phyloP scores from a whole-genome alignment of 2,888 invertebrate genomes.

The Plebejus anna region DNA sequence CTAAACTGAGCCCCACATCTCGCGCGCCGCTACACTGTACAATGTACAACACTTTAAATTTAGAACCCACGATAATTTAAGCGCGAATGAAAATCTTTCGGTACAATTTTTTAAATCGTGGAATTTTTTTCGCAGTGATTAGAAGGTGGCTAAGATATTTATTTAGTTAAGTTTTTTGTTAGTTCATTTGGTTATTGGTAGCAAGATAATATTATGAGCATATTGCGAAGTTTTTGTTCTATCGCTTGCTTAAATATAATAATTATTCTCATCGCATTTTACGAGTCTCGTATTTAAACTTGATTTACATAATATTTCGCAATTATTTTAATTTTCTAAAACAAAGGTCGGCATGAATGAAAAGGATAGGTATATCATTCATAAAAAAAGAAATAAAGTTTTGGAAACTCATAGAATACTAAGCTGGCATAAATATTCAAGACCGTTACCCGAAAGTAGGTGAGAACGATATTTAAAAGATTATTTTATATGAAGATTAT shows the following conservation, averaged over 20 bases:
- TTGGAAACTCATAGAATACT: conserved; percentile 14
- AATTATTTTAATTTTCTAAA: conserved; percentile 16
- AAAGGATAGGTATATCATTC: conserved; percentile 15
- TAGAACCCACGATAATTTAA: conserved; percentile 1
- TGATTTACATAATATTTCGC: conserved; percentile 9
- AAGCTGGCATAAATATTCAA: conserved; percentile 16
- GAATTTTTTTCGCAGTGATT: not conserved
- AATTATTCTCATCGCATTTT: not conserved
- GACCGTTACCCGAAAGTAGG: conserved; percentile 24
- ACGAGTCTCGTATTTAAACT: not conserved
- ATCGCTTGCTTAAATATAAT: not conserved
- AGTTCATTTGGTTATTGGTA: not conserved
- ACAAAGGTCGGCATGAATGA: conserved; percentile 15
- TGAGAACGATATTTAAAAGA: conserved; percentile 18
- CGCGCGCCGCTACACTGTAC: conserved; percentile 49
- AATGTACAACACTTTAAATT: conserved; percentile 43
- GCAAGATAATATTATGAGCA: not conserved
- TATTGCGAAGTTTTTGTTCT: not conserved
- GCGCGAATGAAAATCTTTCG: conserved; percentile 1
- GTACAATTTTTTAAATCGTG: not conserved
- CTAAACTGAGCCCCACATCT: conserved; percentile 76
- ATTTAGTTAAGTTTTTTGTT: not conserved
- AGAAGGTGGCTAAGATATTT: not conserved
- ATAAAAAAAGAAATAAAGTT: conserved; percentile 18
- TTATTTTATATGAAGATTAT: not conserved